These are phyloP conservation scores for Chlorocebus sabaeus DNA, from an alignment of 2,113 vertebrate genomes.

Conservation along the genomic window DNA sequence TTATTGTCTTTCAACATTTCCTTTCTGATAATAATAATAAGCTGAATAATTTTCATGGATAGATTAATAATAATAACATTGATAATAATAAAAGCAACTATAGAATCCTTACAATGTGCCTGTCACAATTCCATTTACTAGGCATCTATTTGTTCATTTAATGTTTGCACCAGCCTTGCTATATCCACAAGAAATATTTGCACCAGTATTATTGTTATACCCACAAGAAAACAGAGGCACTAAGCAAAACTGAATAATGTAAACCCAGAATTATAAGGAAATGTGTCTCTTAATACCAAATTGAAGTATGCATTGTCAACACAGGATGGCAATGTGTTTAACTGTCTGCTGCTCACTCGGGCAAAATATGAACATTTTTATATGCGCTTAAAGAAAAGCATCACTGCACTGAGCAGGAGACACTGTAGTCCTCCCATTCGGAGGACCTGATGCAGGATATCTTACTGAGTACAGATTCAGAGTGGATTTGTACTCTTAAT, in stretches of 20 bases:
- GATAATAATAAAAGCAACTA: not conserved
- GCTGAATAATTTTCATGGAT: not conserved
- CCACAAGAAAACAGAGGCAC: not conserved
- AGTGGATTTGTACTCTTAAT: not conserved
- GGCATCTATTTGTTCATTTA: not conserved
- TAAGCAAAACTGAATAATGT: not conserved
- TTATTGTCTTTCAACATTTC: not conserved
- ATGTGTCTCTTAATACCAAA: not conserved
- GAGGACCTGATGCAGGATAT: not conserved
- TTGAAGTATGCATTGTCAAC: not conserved
- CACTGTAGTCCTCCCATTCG: fast-evolving
- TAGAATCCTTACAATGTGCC: not conserved
- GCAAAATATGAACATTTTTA: not conserved
- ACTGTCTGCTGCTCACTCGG: not conserved
- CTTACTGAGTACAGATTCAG: not conserved
- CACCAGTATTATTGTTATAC: not conserved
- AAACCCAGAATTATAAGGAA: not conserved
- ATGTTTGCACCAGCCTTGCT: not conserved
- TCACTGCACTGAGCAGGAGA: not conserved
- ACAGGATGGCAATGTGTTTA: not conserved
- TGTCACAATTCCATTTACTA: not conserved
- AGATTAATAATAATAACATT: not conserved
- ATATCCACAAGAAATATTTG: not conserved
- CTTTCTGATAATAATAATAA: not conserved
- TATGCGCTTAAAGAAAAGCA: not conserved